Base-by-base conservation (phyloP, 1,140 invertebrate genomes). In the Stegodyphus mimosarum region DNA sequence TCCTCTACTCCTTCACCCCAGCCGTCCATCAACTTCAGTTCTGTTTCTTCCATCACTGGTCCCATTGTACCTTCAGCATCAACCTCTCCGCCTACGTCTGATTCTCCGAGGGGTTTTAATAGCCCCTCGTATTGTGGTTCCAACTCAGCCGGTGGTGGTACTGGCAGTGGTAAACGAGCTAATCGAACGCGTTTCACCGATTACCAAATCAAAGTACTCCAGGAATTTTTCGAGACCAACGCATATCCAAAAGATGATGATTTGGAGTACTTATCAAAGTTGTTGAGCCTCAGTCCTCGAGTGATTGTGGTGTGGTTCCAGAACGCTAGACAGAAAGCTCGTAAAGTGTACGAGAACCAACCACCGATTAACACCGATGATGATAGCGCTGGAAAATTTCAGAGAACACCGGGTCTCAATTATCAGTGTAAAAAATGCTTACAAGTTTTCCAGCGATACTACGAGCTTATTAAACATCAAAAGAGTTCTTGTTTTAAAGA, bases 191-290 rank as follows among this genome's bases (percentile, higher is more conserved):
- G 98, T 89, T 99, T 99, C 90, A 99, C 98, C 2, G 98, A 99
- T 89, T 99, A 98, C 89, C 98, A 99, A 91, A 98, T 99, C 48
- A 98, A 99, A 92, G 97, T 99, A 0, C 91, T 99, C 33, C 98
- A 99, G 91, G 98, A 99, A 89, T 99, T 99, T 91, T 99, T 99
- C 91, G 98, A 99, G 91, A 98, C 98, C 89, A 99, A 99, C 91
- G 98, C 99, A 17, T 99, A 99, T 91, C 99, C 98, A 10, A 99
- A 99, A 92, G 98, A 99, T 91, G 98, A 99, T 91, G 98, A 99
- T 91, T 91, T 99, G 83, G 98, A 99, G 91, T 99, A 99, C 90
- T 92, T 99, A 64, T 99, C 97, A 51, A 99, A 99, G 91, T 92
- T 99, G 71, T 92, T 99, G 51, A 95, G 95, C 87, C 91, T 99